Conservation (phyloP, 2,888 invertebrate species). For the Gastrophysa polygoni region DNA sequence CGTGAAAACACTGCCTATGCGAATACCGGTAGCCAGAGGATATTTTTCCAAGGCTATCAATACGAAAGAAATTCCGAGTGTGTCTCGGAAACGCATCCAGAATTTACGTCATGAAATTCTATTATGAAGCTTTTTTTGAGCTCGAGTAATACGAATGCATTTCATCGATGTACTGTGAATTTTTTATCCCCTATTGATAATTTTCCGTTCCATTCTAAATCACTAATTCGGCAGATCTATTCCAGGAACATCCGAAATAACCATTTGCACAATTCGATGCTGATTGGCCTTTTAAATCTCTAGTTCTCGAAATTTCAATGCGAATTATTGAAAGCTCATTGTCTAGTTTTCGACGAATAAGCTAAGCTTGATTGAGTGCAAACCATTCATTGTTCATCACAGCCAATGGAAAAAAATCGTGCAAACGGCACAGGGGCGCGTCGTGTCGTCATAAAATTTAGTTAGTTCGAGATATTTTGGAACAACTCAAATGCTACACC, state of each 20-base stretch:
- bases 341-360: constrained; percentile 4
- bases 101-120: too few species aligned
- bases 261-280: constrained; percentile 24
- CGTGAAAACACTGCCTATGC: too few species aligned
- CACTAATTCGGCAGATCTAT: background rate
- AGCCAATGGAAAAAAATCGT: constrained; percentile 22
- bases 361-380: constrained; percentile 19
- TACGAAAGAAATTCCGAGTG: too few species aligned
- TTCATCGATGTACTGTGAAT: too few species aligned
- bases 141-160: too few species aligned
- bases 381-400: constrained; percentile 13
- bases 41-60: too few species aligned
- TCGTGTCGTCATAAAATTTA: constrained; percentile 16
- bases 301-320: constrained; percentile 16
- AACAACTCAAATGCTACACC: constrained; percentile 14
- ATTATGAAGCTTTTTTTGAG: too few species aligned
- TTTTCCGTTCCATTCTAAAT: too few species aligned
- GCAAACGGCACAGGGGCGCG: constrained; percentile 20
- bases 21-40: too few species aligned
- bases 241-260: constrained; percentile 10
- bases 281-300: constrained; percentile 16
- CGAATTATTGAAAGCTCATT: constrained; percentile 20
- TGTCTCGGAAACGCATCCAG: too few species aligned
- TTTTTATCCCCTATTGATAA: too few species aligned
- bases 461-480: constrained; percentile 21